These are phyloP conservation scores for Hirtodrosophila histrioides DNA, from an alignment of 2,888 invertebrate species.

Conservation along the genomic window DNA sequence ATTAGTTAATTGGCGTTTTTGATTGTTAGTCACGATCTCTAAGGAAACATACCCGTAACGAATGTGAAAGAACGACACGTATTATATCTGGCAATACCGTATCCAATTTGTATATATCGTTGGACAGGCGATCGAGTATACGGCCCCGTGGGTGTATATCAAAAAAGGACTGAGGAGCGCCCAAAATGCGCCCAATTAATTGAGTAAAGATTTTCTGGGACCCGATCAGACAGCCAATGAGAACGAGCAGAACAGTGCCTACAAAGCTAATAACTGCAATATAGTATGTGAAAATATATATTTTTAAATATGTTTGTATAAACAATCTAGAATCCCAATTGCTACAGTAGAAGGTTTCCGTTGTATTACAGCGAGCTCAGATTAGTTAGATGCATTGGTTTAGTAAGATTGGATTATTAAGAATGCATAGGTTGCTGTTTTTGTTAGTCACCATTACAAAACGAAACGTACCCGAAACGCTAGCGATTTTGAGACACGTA, in stretches of 20 bases:
- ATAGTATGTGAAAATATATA: background rate
- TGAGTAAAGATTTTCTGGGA: slow-evolving; percentile 85
- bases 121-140: slow-evolving; percentile 87
- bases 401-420: background rate
- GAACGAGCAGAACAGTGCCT: slow-evolving; percentile 82
- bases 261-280: slow-evolving; percentile 72
- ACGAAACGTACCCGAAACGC: slow-evolving; percentile 80
- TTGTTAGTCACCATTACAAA: slow-evolving; percentile 52
- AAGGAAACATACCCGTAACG: slow-evolving; percentile 81
- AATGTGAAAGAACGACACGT: slow-evolving; percentile 62
- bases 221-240: slow-evolving; percentile 85
- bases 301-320: no score
- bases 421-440: background rate
- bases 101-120: slow-evolving; percentile 86
- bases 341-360: no score
- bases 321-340: no score
- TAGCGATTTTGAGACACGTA: slow-evolving; percentile 65
- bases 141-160: slow-evolving; percentile 88
- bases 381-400: no score
- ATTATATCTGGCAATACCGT: slow-evolving; percentile 84
- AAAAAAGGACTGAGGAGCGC: slow-evolving; percentile 87
- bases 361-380: no score
- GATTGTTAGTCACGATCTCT: slow-evolving; percentile 50
- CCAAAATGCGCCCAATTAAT: slow-evolving; percentile 85
- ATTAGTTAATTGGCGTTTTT: slow-evolving; percentile 34